Percentiles rank a stretch among this genome's conserved stretches.
Conservation (phyloP, 2,888 invertebrate species). For the Conchocele bisecta region DNA sequence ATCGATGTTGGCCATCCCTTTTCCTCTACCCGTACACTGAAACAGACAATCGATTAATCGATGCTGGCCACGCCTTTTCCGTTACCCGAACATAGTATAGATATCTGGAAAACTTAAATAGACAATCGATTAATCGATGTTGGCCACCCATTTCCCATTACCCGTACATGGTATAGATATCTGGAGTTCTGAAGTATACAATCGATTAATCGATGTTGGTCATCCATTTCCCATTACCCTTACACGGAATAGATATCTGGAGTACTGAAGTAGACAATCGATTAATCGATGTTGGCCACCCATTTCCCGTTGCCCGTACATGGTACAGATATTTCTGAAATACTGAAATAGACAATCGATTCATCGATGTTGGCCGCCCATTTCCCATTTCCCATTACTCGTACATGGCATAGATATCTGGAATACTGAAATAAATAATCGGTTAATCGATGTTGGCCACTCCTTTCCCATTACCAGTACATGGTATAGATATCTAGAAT, state of each 20-base stretch:
- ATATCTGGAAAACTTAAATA: not conserved
- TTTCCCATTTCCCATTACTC: slow-evolving; percentile 77
- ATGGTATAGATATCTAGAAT: not conserved
- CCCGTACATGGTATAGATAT: slow-evolving; percentile 81
- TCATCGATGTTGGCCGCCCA: slow-evolving; percentile 68
- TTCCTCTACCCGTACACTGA: slow-evolving; percentile 77
- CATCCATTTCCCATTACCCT: slow-evolving; percentile 70
- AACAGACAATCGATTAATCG: not conserved
- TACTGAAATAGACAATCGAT: not conserved
- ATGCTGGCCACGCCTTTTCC: slow-evolving; percentile 67
- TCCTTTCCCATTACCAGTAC: no score
- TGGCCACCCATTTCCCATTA: slow-evolving; percentile 75
- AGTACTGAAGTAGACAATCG: slow-evolving; percentile 62
- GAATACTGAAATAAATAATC: slow-evolving; percentile 58
- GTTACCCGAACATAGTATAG: not conserved
- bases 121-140: not conserved
- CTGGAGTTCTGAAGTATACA: slow-evolving; percentile 75
- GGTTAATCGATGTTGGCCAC: no score
- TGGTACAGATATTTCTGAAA: slow-evolving; percentile 62
- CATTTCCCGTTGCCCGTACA: slow-evolving; percentile 77
- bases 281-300: no score
- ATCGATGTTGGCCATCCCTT: slow-evolving; percentile 71
- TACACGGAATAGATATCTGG: slow-evolving; percentile 78
- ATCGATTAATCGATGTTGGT: slow-evolving; percentile 39
- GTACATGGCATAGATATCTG: slow-evolving; percentile 79